Percentiles rank a stretch among this genome's conserved stretches.
These are phyloP conservation scores for Ernsta delagoae DNA, from an alignment of 2,888 invertebrate species.

Conservation along the genomic window DNA sequence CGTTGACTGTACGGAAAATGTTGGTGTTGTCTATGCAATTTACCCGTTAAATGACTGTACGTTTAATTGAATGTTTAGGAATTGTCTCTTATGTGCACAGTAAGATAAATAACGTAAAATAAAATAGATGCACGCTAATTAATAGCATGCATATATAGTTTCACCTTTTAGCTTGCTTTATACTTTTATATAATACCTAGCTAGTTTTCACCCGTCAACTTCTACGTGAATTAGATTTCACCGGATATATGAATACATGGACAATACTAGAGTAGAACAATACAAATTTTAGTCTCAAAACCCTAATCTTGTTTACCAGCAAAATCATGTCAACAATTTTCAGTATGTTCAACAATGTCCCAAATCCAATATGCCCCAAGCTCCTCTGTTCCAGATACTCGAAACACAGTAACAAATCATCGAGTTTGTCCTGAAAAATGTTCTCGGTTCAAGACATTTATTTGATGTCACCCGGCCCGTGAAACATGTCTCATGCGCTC, in stretches of 20 bases:
- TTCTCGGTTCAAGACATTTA: conserved; percentile 56
- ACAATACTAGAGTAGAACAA: too few relatives aligned
- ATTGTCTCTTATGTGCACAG: too few relatives aligned
- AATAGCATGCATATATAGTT: too few relatives aligned
- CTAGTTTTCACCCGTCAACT: too few relatives aligned
- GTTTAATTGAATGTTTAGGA: too few relatives aligned
- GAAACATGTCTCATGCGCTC: conserved; percentile 52
- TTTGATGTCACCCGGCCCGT: conserved; percentile 61
- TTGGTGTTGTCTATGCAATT: conserved; percentile 11
- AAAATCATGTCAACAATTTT: background rate
- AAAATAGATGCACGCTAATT: too few relatives aligned
- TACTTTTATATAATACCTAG: too few relatives aligned
- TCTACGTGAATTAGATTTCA: too few relatives aligned
- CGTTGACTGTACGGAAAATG: conserved; percentile 4
- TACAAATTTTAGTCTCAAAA: background rate
- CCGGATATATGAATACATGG: too few relatives aligned
- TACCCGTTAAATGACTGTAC: background rate
- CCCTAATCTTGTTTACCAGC: too few relatives aligned
- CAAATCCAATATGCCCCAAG: conserved; percentile 6
- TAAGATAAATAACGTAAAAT: too few relatives aligned
- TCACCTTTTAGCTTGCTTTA: too few relatives aligned
- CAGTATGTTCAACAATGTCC: background rate
- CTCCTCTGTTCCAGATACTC: conserved; percentile 13
- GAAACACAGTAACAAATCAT: conserved; percentile 27
- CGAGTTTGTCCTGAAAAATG: conserved; percentile 55